Percentiles rank a stretch among this genome's conserved stretches.
Evolutionary conservation across 2,888 invertebrate genomes (phyloP).

Genomic region (Parapristionchus giblindavisi): DNA sequence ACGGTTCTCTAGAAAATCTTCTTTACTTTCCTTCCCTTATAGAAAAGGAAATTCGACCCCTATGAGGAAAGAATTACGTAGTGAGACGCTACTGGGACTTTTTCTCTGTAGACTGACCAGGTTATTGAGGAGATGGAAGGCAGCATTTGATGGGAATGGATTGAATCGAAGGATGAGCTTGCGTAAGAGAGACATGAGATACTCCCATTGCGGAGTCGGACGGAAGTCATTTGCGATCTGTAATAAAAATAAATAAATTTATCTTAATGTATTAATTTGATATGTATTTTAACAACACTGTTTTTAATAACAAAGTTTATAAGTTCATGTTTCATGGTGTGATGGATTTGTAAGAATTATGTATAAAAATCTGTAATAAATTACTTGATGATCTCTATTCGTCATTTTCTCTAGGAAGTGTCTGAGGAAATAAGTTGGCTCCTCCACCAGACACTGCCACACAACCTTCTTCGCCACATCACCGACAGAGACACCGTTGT

Average conservation of each 20-base stretch:
- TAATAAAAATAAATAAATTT: neutral
- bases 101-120: constrained; percentile 75
- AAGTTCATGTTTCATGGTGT: neutral
- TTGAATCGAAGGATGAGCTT: constrained; percentile 81
- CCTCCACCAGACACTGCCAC: constrained; percentile 97
- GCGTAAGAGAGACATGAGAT: constrained; percentile 90
- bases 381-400: constrained; percentile 70
- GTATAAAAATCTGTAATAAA: neutral
- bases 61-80: too few relatives aligned
- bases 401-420: constrained; percentile 95
- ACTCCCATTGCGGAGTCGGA: constrained; percentile 73
- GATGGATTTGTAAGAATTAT: neutral
- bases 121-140: constrained; percentile 96
- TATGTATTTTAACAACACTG: neutral
- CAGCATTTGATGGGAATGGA: constrained; percentile 81
- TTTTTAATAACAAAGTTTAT: neutral
- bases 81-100: neutral
- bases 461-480: constrained; percentile 96
- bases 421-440: constrained; percentile 88
- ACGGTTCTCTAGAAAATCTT: too few relatives aligned
- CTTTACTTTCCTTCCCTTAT: too few relatives aligned
- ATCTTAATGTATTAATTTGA: neutral
- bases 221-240: constrained; percentile 40
- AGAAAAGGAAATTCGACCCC: too few relatives aligned
- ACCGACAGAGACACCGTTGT: constrained; percentile 88